Evolutionary conservation across 92 coral and sea anemone species (phyloP).

Genomic region (Paragorgia papillata): DNA sequence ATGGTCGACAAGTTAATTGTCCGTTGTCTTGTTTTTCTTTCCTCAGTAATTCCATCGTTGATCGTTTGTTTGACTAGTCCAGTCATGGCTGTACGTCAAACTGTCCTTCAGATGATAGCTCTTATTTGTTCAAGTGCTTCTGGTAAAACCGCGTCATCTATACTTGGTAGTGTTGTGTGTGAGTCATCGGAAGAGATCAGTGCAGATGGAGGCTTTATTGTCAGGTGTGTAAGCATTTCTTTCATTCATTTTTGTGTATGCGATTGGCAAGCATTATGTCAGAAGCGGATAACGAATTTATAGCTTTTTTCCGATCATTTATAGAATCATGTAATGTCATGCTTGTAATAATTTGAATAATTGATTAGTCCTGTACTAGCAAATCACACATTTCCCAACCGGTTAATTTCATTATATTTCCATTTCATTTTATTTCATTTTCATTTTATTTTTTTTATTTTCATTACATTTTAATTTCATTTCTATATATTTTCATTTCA

Average conservation of each 20-base stretch:
- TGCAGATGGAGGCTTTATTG: slow-evolving; percentile 78
- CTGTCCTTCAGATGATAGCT: slow-evolving; percentile 63
- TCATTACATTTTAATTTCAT: too few relatives aligned
- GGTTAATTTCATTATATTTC: too few relatives aligned
- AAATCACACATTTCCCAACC: too few relatives aligned
- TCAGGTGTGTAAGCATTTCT: slow-evolving; percentile 56
- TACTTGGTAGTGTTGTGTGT: slow-evolving; percentile 57
- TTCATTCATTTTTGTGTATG: not conserved
- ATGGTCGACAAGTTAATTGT: too few relatives aligned
- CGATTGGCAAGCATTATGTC: not conserved
- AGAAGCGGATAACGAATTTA: too few relatives aligned
- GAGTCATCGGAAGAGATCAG: slow-evolving; percentile 81
- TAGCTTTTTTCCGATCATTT: too few relatives aligned
- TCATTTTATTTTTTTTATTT: too few relatives aligned
- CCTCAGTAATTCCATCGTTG: slow-evolving; percentile 74
- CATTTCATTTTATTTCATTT: too few relatives aligned
- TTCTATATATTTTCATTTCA: too few relatives aligned
- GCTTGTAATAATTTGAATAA: too few relatives aligned
- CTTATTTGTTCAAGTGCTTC: slow-evolving; percentile 38
- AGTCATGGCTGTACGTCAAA: slow-evolving; percentile 68
- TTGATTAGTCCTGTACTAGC: too few relatives aligned
- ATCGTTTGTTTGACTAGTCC: slow-evolving; percentile 79
- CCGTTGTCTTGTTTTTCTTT: not conserved
- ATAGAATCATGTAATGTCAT: too few relatives aligned
- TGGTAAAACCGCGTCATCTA: slow-evolving; percentile 57